Evolutionary conservation across 2,113 vertebrate species (phyloP).

Genomic region (Saguinus imperator): DNA sequence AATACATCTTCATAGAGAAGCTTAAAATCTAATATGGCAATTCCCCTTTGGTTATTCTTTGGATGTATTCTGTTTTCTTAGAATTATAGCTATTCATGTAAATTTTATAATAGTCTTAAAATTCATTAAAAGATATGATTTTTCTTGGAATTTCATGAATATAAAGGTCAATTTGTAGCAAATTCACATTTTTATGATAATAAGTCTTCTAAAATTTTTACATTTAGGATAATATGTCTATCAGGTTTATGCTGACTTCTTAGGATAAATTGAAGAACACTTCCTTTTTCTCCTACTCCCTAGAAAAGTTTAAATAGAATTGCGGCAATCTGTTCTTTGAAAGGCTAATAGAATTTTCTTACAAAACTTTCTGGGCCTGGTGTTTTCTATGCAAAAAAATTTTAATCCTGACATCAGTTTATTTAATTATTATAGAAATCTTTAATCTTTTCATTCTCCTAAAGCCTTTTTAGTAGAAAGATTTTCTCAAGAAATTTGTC

Average conservation of each 20-base stretch:
- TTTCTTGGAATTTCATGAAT: not conserved
- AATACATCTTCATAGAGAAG: not conserved
- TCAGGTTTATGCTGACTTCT: not conserved
- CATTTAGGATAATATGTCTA: not conserved
- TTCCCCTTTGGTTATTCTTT: not conserved
- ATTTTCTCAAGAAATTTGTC: not conserved
- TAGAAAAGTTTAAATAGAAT: not conserved
- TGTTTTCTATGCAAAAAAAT: not conserved
- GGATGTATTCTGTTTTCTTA: not conserved
- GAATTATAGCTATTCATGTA: not conserved
- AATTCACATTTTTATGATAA: not conserved
- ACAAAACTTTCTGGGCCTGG: not conserved
- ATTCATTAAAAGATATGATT: not conserved
- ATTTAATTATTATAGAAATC: no score
- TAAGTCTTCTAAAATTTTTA: not conserved
- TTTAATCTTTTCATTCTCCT: no score
- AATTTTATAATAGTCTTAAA: not conserved
- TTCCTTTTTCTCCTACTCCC: not conserved
- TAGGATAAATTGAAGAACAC: not conserved
- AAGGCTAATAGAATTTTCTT: not conserved
- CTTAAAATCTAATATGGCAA: not conserved
- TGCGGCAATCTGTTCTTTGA: not conserved
- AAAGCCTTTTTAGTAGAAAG: not conserved
- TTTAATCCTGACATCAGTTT: not conserved
- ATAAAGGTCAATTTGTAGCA: not conserved